Evolutionary conservation across 2,888 invertebrate genomes (phyloP).

Genomic region (Phasia obesa): DNA sequence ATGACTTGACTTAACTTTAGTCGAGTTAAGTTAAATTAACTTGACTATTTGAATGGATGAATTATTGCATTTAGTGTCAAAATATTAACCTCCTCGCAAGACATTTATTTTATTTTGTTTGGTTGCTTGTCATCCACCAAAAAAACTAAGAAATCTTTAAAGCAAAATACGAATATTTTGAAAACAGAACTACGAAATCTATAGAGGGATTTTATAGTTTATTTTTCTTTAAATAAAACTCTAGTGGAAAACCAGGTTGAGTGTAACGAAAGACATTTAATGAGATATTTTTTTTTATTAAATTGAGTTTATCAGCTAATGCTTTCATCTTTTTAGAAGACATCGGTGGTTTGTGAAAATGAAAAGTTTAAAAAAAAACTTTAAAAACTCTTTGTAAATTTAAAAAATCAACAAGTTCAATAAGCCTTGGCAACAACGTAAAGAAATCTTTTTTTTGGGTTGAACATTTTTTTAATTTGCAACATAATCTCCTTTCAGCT

Average conservation of each 20-base stretch:
- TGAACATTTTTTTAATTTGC: too few relatives aligned
- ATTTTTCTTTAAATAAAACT: neutral
- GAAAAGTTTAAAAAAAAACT: too few relatives aligned
- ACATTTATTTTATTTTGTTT: conserved; percentile 40
- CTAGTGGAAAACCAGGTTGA: conserved; percentile 37
- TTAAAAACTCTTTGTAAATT: too few relatives aligned
- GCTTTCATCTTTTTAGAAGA: too few relatives aligned
- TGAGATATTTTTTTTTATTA: too few relatives aligned
- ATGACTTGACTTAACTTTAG: conserved; percentile 22
- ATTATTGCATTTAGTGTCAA: conserved; percentile 60
- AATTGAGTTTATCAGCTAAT: too few relatives aligned
- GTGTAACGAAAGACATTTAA: conserved; percentile 31
- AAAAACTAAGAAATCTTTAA: neutral
- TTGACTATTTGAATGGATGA: conserved; percentile 49
- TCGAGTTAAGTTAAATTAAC: conserved; percentile 32
- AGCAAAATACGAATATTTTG: neutral
- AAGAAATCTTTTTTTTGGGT: too few relatives aligned
- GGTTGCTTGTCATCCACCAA: conserved; percentile 28
- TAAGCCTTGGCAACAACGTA: too few relatives aligned
- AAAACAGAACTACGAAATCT: neutral
- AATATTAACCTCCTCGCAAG: conserved; percentile 52
- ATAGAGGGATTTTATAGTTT: neutral
- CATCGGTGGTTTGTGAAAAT: too few relatives aligned
- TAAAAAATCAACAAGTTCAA: too few relatives aligned
- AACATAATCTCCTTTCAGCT: too few relatives aligned